A percentile compares a stretch with the other conserved stretches of the same genome.
These are phyloP conservation scores for Oreochromis niloticus DNA, from an alignment of 2,113 vertebrate genomes.

Conservation along the genomic window DNA sequence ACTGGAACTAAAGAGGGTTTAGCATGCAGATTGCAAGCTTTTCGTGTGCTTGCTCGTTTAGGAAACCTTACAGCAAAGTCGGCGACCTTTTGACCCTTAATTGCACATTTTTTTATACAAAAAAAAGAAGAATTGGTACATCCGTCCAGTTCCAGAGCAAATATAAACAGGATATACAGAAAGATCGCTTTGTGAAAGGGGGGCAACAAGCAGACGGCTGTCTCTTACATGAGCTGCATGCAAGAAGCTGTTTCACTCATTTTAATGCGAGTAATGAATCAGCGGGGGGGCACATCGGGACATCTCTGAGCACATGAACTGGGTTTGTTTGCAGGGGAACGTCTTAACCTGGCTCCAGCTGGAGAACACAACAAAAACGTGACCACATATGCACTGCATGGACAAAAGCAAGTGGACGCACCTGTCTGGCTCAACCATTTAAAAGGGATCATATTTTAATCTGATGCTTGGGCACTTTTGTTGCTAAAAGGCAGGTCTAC, in stretches of 20 bases:
- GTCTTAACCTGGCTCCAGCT: not conserved
- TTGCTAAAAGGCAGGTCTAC: not conserved
- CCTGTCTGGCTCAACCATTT: not conserved
- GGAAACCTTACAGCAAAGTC: not conserved
- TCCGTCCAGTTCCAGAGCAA: not conserved
- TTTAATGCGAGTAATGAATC: not conserved
- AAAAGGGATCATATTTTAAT: accelerated
- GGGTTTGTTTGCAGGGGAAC: not conserved
- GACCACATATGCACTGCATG: not conserved
- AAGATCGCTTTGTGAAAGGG: constrained; percentile 34
- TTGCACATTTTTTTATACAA: not conserved
- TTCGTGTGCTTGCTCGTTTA: not conserved
- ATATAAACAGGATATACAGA: constrained; percentile 36
- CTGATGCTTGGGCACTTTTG: accelerated
- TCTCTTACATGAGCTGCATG: constrained; percentile 59
- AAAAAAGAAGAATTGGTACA: not conserved
- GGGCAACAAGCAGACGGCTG: constrained; percentile 36
- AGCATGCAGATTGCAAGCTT: constrained; percentile 64
- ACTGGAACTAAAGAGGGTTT: not conserved
- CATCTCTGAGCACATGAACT: not conserved
- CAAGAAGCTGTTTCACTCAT: constrained; percentile 38
- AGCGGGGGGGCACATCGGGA: not conserved
- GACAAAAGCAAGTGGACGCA: not conserved
- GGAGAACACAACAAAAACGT: not conserved
- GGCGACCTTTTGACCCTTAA: not conserved